Conservation (phyloP, 2,888 invertebrate genomes). For the Parnassius glacialis region DNA sequence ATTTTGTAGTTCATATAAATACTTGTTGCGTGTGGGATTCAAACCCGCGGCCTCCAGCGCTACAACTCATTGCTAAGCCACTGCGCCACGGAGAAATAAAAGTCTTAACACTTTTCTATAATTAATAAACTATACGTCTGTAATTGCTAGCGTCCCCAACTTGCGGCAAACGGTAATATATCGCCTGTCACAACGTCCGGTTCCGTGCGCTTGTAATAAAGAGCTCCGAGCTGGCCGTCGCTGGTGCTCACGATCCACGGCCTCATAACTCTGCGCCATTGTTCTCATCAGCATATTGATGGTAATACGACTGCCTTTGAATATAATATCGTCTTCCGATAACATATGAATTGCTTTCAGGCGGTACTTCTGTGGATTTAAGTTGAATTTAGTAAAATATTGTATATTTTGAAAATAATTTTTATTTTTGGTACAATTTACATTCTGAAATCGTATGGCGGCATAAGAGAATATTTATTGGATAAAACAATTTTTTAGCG, state of each 20-base stretch:
- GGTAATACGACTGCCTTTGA: constrained; percentile 28
- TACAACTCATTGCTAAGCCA: too few relatives aligned
- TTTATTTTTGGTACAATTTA: too few relatives aligned
- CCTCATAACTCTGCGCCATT: constrained; percentile 43
- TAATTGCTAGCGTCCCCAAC: constrained; percentile 7
- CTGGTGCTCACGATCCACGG: constrained; percentile 35
- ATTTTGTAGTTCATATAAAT: too few relatives aligned
- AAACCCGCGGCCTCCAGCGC: too few relatives aligned
- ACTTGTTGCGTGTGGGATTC: too few relatives aligned
- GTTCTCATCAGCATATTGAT: constrained; percentile 30
- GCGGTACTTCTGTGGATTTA: constrained; percentile 24
- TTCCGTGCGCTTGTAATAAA: constrained; percentile 47
- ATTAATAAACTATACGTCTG: too few relatives aligned
- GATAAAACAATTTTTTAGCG: too few relatives aligned
- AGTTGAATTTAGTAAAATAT: not conserved
- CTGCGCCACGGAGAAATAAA: too few relatives aligned
- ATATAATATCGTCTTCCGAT: constrained; percentile 1
- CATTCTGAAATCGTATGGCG: too few relatives aligned
- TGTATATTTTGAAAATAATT: too few relatives aligned
- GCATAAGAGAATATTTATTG: too few relatives aligned
- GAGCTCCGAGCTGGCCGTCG: constrained; percentile 47
- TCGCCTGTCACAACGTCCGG: constrained; percentile 53
- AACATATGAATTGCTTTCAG: not conserved
- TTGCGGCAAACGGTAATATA: constrained; percentile 42
- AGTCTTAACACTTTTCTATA: too few relatives aligned